phyloP scores from a whole-genome alignment of 2,113 vertebrate genomes.

The Papio anubis region DNA sequence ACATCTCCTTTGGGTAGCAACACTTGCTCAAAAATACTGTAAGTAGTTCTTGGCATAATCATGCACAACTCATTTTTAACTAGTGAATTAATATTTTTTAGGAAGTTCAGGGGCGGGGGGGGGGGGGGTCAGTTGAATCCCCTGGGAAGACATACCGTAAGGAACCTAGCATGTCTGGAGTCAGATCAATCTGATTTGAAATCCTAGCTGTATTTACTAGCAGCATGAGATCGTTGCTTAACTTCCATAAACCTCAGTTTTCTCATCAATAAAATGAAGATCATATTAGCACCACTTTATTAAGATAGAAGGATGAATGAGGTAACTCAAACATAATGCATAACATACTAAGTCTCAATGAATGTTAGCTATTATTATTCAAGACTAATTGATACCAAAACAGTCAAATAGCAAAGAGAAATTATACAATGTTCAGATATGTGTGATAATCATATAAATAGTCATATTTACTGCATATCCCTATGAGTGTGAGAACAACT shows the following conservation, averaged over 20 bases:
- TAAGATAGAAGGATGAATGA: conserved; percentile 25
- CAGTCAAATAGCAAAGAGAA: not conserved
- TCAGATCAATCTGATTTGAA: conserved; percentile 22
- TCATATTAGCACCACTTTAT: not conserved
- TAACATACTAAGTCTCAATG: not conserved
- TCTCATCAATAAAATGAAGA: conserved; percentile 19
- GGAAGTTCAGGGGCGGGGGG: fast-evolving
- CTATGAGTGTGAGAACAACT: not conserved
- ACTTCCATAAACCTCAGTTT: not conserved
- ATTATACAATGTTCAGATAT: not conserved
- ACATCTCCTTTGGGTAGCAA: not conserved
- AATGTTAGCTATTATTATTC: not conserved
- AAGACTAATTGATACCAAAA: not conserved
- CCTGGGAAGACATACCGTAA: not conserved
- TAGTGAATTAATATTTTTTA: not conserved
- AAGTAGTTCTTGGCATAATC: not conserved
- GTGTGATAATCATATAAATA: not conserved
- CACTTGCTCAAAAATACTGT: not conserved
- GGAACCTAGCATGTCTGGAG: not conserved
- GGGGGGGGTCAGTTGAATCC: not conserved
- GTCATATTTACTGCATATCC: not conserved
- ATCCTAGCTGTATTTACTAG: not conserved
- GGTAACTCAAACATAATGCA: not conserved
- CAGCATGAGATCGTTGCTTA: not conserved
- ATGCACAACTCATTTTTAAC: not conserved